phyloP scores from a whole-genome alignment of 2,797 vertebrate genomes.

The Danio choprae region DNA sequence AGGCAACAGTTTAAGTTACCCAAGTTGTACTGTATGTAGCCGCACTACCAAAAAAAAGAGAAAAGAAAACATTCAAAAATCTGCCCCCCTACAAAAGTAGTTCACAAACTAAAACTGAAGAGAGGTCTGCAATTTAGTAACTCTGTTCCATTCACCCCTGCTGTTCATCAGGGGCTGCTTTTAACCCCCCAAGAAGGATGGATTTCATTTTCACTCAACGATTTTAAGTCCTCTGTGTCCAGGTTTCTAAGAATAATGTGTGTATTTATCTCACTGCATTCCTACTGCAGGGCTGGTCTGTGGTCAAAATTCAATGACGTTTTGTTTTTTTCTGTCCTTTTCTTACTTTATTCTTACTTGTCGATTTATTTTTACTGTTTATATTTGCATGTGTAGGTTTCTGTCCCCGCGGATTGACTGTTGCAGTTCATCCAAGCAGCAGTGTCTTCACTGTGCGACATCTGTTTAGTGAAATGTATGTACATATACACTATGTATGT shows the following conservation, averaged over 20 bases:
- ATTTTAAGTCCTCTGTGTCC: constrained; percentile 87
- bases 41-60: constrained; percentile 92
- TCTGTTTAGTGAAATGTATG: constrained; percentile 88
- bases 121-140: constrained; percentile 59
- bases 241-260: constrained; percentile 80
- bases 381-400: constrained; percentile 90
- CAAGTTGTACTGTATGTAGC: constrained; percentile 99
- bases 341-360: constrained; percentile 63
- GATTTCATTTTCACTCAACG: constrained; percentile 88
- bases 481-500: constrained; percentile 76
- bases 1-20: constrained; percentile 85
- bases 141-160: constrained; percentile 35
- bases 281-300: constrained; percentile 88
- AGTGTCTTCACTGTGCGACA: constrained; percentile 88
- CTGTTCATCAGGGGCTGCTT: constrained; percentile 47
- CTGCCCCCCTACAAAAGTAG: constrained; percentile 56
- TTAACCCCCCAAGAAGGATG: constrained; percentile 75
- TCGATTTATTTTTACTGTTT: constrained; percentile 78
- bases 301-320: constrained; percentile 84
- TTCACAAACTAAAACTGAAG: constrained; percentile 64
- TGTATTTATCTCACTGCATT: constrained; percentile 89
- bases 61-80: constrained; percentile 76
- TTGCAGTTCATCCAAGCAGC: constrained; percentile 86
- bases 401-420: constrained; percentile 85
- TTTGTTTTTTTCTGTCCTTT: constrained; percentile 64